Evolutionary conservation across 2,113 vertebrate species (phyloP).

Genomic region (Elachura formosa): DNA sequence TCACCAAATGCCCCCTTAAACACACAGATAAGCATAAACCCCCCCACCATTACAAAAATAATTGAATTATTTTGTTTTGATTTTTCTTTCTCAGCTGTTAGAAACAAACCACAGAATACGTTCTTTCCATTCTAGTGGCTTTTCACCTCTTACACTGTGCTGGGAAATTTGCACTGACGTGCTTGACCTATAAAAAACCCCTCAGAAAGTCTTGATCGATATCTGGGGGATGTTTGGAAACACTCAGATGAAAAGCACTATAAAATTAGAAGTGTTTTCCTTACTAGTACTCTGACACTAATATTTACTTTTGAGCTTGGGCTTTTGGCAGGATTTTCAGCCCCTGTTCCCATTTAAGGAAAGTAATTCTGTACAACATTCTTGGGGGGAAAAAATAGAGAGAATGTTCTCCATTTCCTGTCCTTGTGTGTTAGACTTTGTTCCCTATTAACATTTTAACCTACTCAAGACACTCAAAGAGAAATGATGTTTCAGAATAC

Average conservation of each 20-base stretch:
- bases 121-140: not conserved
- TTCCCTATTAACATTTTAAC: not conserved
- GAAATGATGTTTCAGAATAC: not conserved
- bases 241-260: not conserved
- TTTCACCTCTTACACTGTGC: not conserved
- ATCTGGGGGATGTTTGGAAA: not conserved
- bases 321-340: not conserved
- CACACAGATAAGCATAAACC: rapidly evolving
- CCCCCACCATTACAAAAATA: not conserved
- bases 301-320: not conserved
- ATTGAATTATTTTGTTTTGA: not conserved
- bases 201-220: not conserved
- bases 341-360: not conserved
- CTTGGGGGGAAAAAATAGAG: not conserved
- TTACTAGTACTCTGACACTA: not conserved
- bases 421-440: not conserved
- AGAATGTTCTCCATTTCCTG: not conserved
- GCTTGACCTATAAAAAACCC: not conserved
- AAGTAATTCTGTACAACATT: not conserved
- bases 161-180: not conserved
- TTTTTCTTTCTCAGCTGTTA: not conserved
- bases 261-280: not conserved
- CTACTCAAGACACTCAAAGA: not conserved
- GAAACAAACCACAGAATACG: not conserved
- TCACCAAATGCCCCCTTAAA: not conserved